Conservation (phyloP, 92 coral and sea anemone genomes). For the Bergia sp. region DNA sequence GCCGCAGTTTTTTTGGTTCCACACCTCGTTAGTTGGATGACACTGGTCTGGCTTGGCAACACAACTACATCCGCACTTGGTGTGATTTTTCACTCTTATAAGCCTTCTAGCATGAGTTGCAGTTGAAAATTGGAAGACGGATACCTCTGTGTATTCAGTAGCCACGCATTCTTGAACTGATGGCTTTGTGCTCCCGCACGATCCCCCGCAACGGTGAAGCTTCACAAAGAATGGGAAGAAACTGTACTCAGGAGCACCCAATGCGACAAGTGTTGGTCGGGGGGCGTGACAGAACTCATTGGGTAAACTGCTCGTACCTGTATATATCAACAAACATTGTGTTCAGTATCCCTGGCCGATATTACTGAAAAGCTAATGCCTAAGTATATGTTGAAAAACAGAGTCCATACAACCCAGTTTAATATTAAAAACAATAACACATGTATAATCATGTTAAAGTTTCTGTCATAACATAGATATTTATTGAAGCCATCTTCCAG, state of each 20-base stretch:
- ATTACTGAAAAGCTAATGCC: too few species aligned
- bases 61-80: conserved; percentile 59
- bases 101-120: not conserved
- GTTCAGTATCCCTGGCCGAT: not conserved
- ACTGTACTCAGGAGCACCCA: conserved; percentile 60
- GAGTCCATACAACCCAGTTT: too few species aligned
- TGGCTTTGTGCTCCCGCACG: conserved; percentile 59
- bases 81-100: conserved; percentile 45
- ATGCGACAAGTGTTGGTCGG: conserved; percentile 64
- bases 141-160: conserved; percentile 3
- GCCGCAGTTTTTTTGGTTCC: conserved; percentile 41
- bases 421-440: too few species aligned
- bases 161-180: conserved; percentile 62
- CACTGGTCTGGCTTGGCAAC: conserved; percentile 56
- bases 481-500: too few species aligned
- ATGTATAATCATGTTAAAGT: too few species aligned
- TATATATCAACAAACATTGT: not conserved
- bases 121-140: not conserved
- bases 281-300: conserved; percentile 54
- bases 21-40: conserved; percentile 16
- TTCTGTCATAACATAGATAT: too few species aligned
- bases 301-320: conserved; percentile 10
- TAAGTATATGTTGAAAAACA: too few species aligned
- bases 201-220: conserved; percentile 78
- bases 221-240: conserved; percentile 74